Evolutionary conservation across 2,113 vertebrate genomes (phyloP).

Genomic region (Nerophis ophidion): DNA sequence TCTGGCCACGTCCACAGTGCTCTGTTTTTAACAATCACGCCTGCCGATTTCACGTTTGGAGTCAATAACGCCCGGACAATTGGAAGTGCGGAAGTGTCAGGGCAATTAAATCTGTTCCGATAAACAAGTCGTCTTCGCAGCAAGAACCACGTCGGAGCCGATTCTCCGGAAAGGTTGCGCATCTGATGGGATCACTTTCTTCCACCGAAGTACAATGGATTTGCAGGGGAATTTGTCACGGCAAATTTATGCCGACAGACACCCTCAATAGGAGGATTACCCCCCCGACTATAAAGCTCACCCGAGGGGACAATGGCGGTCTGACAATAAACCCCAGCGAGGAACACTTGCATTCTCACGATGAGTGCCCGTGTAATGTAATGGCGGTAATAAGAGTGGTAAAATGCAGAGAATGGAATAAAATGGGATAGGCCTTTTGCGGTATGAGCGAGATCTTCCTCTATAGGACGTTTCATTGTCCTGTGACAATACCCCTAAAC

Average conservation of each 20-base stretch:
- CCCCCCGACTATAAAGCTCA: constrained; percentile 15
- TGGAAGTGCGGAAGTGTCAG: no score
- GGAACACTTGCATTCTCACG: neutral
- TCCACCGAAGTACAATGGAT: constrained; percentile 27
- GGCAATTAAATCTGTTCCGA: no score
- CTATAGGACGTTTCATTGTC: constrained; percentile 1
- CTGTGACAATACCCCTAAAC: neutral
- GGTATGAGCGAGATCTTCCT: neutral
- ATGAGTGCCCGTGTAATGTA: neutral
- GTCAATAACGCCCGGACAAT: no score
- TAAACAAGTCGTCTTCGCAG: no score
- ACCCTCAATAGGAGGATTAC: constrained; percentile 45
- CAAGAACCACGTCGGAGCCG: neutral
- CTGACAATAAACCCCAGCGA: neutral
- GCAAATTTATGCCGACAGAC: constrained; percentile 33
- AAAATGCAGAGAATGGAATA: neutral
- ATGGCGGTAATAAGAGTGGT: neutral
- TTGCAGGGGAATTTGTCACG: constrained; percentile 41
- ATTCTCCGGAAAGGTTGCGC: constrained; percentile 4
- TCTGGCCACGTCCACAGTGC: no score
- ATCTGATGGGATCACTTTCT: constrained; percentile 14
- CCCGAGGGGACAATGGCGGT: constrained; percentile 8
- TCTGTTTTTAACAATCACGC: no score
- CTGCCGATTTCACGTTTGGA: no score
- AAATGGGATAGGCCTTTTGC: neutral